Evolutionary conservation across 2,113 vertebrate species (phyloP), one percentile per base, ranked within the genome.

Genomic region (Lophius piscatorius): DNA sequence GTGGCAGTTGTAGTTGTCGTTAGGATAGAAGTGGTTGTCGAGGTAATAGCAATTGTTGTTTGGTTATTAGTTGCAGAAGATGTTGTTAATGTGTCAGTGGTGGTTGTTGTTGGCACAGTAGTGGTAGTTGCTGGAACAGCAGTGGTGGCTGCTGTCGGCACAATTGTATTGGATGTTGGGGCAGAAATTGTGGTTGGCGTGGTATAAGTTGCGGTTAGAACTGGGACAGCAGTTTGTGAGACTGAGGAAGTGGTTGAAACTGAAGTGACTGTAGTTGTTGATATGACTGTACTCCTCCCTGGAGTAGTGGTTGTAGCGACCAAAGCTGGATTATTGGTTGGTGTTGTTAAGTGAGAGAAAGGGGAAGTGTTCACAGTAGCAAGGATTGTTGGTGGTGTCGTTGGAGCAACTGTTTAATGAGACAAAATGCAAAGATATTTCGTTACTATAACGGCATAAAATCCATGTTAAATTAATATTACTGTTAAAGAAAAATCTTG

Each of bases 331-430:
- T 47, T 47, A 21, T 2, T n/a, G 63, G 36, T 16, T 34, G 44
- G 3, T 2, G 45, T 6, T 41, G 21, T 36, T 11, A 9, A 41
- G 31, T 22, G 17, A 50, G 60, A 38, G 18, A 26, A 16, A 24
- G 56, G 9, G 5, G 46, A 29, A 2, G 63, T 8, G 0, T 34
- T 47, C 17, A 17, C 6, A 45, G 46, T 36, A 16, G 57, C 34
- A 28, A 29, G 9, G 28, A 17, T 17, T 31, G 39, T 28, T 2
- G 58, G 18, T 5, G 58, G 28, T 7, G 35, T 46, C 33, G 18
- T 48, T 2, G 41, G 36, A 33, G 18, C 2, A 16, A 45, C 20
- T 13, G 36, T 69, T 81, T 69, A 28, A 75, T 1, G 58, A 48
- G 17, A 67, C 10, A 77, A 42, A 45, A 70, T 4, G 51, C 3